A percentile compares a stretch with the other conserved stretches of the same genome.
Evolutionary conservation across 2,888 invertebrate genomes (phyloP).

Genomic region (Phalera bucephala): DNA sequence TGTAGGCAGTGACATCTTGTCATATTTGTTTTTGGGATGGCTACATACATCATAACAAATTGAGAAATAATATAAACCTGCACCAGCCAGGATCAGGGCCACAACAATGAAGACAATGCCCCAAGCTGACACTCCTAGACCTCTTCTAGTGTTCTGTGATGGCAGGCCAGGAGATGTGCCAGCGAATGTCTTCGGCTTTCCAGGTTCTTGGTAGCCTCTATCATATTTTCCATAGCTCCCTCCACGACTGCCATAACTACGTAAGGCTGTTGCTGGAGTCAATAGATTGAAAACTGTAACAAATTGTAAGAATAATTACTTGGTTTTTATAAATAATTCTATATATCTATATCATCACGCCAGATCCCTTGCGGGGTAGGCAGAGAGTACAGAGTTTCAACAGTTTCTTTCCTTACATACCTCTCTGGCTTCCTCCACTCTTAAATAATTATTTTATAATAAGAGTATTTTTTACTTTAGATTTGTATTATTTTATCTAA

Average conservation of each 20-base stretch:
- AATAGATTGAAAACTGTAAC: conserved; percentile 54
- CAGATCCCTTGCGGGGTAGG: too few species aligned
- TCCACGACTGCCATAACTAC: conserved; percentile 29
- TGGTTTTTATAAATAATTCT: too few species aligned
- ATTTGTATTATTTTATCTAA: too few species aligned
- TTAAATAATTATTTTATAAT: too few species aligned
- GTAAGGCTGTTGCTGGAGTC: conserved; percentile 41
- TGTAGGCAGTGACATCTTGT: conserved; percentile 77
- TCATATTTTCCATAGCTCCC: conserved; percentile 27
- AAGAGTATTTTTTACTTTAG: too few species aligned
- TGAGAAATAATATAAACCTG: conserved; percentile 85
- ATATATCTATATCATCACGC: too few species aligned
- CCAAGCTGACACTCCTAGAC: conserved; percentile 85
- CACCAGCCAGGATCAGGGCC: conserved; percentile 72
- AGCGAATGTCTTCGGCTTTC: conserved; percentile 38
- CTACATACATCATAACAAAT: conserved; percentile 86
- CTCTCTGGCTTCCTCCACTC: too few species aligned
- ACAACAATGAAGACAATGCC: conserved; percentile 83
- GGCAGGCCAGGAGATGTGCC: conserved; percentile 50
- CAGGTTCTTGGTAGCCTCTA: conserved; percentile 33
- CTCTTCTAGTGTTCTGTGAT: conserved; percentile 51
- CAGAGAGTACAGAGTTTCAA: too few species aligned
- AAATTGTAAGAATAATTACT: conserved; percentile 1
- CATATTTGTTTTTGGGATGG: conserved; percentile 76
- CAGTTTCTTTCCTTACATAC: too few species aligned